phyloP scores from a whole-genome alignment of 1,140 invertebrate genomes.

The Diachasmimorpha longicaudata region DNA sequence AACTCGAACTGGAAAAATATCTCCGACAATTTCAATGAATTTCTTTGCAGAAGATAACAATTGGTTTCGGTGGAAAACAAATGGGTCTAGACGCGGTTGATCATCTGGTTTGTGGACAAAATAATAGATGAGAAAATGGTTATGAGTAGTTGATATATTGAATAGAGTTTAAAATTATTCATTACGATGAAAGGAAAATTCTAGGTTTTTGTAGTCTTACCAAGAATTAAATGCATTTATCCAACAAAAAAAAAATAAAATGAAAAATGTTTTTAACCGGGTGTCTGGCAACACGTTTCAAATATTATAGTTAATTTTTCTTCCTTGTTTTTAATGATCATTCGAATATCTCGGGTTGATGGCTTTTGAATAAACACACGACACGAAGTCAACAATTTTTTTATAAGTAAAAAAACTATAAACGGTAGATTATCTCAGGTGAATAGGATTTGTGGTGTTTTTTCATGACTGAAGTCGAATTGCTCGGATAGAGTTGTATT shows the following conservation, averaged over 20 bases:
- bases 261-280: slow-evolving; percentile 38
- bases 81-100: slow-evolving; percentile 1
- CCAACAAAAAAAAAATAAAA: slow-evolving; percentile 1
- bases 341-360: not conserved
- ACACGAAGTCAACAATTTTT: not conserved
- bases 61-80: not conserved
- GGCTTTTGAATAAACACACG: not conserved
- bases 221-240: not conserved
- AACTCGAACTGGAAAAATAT: not conserved
- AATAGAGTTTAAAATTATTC: slow-evolving; percentile 59
- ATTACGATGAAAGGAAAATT: slow-evolving; percentile 41
- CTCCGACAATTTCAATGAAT: not conserved
- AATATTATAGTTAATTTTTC: slow-evolving; percentile 25
- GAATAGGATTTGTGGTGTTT: slow-evolving; percentile 2
- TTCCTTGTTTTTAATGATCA: not conserved
- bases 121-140: slow-evolving; percentile 37
- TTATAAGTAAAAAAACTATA: slow-evolving; percentile 8
- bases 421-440: slow-evolving; percentile 1
- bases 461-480: slow-evolving; percentile 9
- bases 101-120: slow-evolving; percentile 16
- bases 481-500: slow-evolving; percentile 5
- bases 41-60: not conserved
- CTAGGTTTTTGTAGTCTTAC: slow-evolving; percentile 13
- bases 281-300: slow-evolving; percentile 31
- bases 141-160: slow-evolving; percentile 61